Base-by-base conservation (phyloP, 2,888 invertebrate genomes). In the Pristionchus fissidentatus region DNA sequence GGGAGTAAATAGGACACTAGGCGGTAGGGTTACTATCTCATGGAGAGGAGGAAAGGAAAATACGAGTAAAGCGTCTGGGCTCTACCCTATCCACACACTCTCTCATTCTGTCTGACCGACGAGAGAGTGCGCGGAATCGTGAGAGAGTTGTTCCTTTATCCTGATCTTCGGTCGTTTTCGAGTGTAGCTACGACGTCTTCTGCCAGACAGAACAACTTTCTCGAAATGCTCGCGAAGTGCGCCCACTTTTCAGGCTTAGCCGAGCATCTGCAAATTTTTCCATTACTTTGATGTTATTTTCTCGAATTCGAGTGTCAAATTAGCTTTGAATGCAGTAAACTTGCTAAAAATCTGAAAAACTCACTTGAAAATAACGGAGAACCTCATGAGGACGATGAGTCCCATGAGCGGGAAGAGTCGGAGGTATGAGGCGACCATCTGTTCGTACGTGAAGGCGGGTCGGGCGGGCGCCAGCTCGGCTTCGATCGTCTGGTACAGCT, bases 341-440 rank as follows among this genome's bases (percentile, higher is more conserved):
- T 55, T 3, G 7, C 19, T 55, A 5, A 55, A 55, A 10, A 55
- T 22, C 19, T 55, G 5, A 55, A 10, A 3, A 66, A 66, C 66
- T 66, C 66, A 66, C 66, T 66, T 66, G 66, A 66, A 66, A 22
- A 66, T 66, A 32, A 66, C 66, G 1, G 66, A 35, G n/a, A 66
- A 66, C 15, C 66, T 10, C 4, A 66, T 66, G 35, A 66, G 35
- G 8, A 66, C 66, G 32, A 66, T 35, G 10, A 66, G 38, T 38
- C 66, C 66, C 4, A 66, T n/a, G 0, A 38, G 19, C 0, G 66
- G 66, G 66, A 66, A 66, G 66, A 66, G 66, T 66, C 66, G 13
- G 8, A 22, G n/a, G 19, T 38, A 66, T 1, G 66, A 66, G 38
- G 66, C 32, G 29, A 66, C 22, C 0, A 66, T n/a, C 10, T 57